Base-by-base conservation (phyloP, 2,888 invertebrate species). In the Stegophylla sp. region DNA sequence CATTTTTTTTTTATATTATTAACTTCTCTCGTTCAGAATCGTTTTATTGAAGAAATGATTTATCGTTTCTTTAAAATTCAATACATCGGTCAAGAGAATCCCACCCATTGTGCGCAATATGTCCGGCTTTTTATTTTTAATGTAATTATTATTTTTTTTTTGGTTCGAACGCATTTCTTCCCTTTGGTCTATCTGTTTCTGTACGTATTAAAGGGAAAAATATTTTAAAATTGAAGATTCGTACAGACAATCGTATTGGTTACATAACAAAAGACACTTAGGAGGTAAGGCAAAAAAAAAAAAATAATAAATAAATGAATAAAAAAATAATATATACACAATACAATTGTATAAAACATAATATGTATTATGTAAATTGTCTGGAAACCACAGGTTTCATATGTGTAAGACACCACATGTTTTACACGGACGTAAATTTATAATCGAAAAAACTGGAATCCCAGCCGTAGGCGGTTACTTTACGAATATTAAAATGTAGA, bases 361-460 rank as follows among this genome's bases (percentile, higher is more conserved):
- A 34, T 34, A 66, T 43, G 23, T 45, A 51, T n/a, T 69, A 69
- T 69, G 69, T 48, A 69, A 69, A 69, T 69, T 28, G 51, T 7
- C 34, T 34, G 69, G 34, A 51, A 34, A 34, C 34, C 34, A 5
- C 4, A 7, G 34, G 34, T 34, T 7, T 34, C 34, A 7, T 34
- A 7, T 34, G 34, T 34, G 34, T 34, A 34, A 34, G 34, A 34
- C 69, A 15, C 69, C 69, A 69, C 51, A 69, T 69, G 69, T 69
- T 69, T 34, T 51, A 69, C 26, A n/a, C 51, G 15, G 66, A 23
- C 43, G 43, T 43, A 64, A 20, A 66, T 12, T 64, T 66, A 66
- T 43, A 23, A 20, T 45, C 66, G 23, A 45, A 45, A 48, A 45
- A 9, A 67, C 45, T 34, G 26, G 5, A 67, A 67, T 20, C 20